A percentile compares a stretch with the other conserved stretches of the same genome.
Evolutionary conservation across 2,113 vertebrate species (phyloP).

Genomic region (Tinamus guttatus): DNA sequence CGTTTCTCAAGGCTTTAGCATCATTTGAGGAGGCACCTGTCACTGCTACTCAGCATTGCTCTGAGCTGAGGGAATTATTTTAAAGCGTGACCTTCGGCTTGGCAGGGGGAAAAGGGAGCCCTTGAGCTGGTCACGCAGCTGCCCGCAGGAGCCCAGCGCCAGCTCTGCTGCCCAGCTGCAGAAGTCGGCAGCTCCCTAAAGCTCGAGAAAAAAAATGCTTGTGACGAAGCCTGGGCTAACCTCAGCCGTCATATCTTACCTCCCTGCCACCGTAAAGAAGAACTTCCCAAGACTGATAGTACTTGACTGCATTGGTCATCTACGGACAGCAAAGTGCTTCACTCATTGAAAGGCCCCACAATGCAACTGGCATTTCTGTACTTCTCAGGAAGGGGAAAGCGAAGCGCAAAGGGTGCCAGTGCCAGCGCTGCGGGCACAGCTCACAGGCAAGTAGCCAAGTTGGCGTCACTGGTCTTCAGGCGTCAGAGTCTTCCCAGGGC

Average conservation of each 20-base stretch:
- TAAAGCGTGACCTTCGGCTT: slow-evolving; percentile 47
- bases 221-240: background rate
- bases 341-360: background rate
- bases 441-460: background rate
- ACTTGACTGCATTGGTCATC: fast-evolving
- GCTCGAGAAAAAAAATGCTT: background rate
- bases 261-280: background rate
- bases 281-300: background rate
- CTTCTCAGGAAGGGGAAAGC: background rate
- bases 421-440: background rate
- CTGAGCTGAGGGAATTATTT: slow-evolving; percentile 5
- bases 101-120: background rate
- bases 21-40: slow-evolving; percentile 56
- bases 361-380: background rate
- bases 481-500: too few relatives aligned
- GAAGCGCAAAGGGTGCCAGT: background rate
- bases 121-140: background rate
- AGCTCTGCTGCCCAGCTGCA: background rate
- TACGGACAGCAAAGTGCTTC: background rate
- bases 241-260: background rate
- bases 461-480: background rate
- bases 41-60: slow-evolving; percentile 28
- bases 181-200: background rate
- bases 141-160: background rate
- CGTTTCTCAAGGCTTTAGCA: slow-evolving; percentile 33